A percentile compares a stretch with the other conserved stretches of the same genome.
These are phyloP conservation scores for Chaenogobius annularis DNA, from an alignment of 2,113 vertebrate genomes.

Conservation along the genomic window DNA sequence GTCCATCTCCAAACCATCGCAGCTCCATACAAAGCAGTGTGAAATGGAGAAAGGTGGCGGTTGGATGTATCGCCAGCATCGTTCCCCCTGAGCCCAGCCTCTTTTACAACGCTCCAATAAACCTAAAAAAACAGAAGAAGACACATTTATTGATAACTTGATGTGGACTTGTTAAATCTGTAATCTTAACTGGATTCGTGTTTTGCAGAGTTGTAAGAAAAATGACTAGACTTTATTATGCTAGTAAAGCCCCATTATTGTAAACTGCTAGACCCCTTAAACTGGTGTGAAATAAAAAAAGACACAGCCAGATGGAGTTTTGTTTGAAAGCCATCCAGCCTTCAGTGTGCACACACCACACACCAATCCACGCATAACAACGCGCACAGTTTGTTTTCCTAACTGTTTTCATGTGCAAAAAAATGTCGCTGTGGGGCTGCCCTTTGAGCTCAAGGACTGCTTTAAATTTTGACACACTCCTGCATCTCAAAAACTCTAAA, in stretches of 20 bases:
- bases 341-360: slow-evolving; percentile 9
- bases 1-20: slow-evolving; percentile 27
- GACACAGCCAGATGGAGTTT: slow-evolving; percentile 66
- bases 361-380: slow-evolving; percentile 34
- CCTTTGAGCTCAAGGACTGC: slow-evolving; percentile 27
- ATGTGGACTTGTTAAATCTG: background rate
- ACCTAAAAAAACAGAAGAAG: slow-evolving; percentile 37
- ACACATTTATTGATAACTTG: background rate
- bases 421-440: background rate
- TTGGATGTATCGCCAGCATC: slow-evolving; percentile 47
- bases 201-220: background rate
- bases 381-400: slow-evolving; percentile 13
- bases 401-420: slow-evolving; percentile 18
- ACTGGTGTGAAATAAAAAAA: slow-evolving; percentile 41
- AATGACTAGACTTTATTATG: background rate
- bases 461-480: slow-evolving; percentile 40
- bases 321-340: slow-evolving; percentile 49
- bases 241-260: background rate
- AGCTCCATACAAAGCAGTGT: slow-evolving; percentile 45
- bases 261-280: slow-evolving; percentile 7
- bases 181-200: background rate
- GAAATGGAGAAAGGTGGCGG: slow-evolving; percentile 35
- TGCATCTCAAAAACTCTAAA: slow-evolving; percentile 35
- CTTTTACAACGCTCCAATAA: slow-evolving; percentile 21
- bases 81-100: slow-evolving; percentile 16